Evolutionary conservation across 1,140 invertebrate species (phyloP), one percentile per base, ranked within the genome.

Genomic region (Cyclargus thomasi): DNA sequence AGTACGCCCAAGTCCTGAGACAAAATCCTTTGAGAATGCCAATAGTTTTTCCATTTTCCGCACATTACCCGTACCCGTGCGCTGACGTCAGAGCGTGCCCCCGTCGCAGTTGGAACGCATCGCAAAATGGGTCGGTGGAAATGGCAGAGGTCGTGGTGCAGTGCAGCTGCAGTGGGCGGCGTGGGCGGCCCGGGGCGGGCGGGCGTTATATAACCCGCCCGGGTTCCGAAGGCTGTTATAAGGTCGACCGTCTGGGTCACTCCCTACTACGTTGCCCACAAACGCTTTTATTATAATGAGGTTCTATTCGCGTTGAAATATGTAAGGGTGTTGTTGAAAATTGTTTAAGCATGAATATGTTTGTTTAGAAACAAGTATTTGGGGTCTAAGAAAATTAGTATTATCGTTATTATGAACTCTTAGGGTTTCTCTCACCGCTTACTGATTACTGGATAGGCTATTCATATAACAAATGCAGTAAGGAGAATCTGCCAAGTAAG

Each of bases 211-310:
- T 82, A 83, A 79, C 68, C 67, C 72, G 67, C 76, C 70, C 71
- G 75, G 78, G 75, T 81, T 84, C 80, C 78, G 81, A 86, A 86
- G 82, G 82, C 82, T 83, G 80, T 77, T 79, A 83, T 82, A 81
- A 86, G 80, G 78, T 80, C 79, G 75, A 68, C 73, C 57, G 77
- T 83, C 79, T 80, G 78, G 81, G 82, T 82, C 81, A 76, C 70
- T 67, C 64, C 67, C 39, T 47, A 16, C 39, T 11, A 47, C 39
- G 39, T 65, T 67, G n/a, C 29, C 29, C 67, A 62, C 53, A 20
- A n/a, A 39, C 59, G 21, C 21, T 57, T 36, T n/a, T 39, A 47
- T 36, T 53, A 17, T 23, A 57, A 35, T 57, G 53, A 55, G 21
- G 23, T 55, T 23, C 55, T 10, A 16, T 16, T 14, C 23, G 16